Evolutionary conservation across 2,888 invertebrate genomes (phyloP).

Genomic region (Barypeithes pellucidus): DNA sequence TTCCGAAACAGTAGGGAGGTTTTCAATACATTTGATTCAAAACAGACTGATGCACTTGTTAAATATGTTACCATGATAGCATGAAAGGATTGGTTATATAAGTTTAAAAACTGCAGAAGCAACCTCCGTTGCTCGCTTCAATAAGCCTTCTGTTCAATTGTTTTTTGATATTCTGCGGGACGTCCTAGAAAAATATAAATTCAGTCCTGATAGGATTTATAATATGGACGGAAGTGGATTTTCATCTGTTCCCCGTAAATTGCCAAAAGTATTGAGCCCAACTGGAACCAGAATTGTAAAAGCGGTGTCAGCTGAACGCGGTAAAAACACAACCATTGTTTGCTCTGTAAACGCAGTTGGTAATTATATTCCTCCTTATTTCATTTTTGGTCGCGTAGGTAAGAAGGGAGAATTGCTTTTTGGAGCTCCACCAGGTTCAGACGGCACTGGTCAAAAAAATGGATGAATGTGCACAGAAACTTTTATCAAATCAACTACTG

Average conservation of each 20-base stretch:
- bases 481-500: neutral
- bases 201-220: neutral
- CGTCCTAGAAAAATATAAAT: neutral
- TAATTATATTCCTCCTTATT: neutral
- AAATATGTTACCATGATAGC: too few species aligned
- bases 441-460: conserved; percentile 11
- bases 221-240: neutral
- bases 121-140: conserved; percentile 2
- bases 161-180: conserved; percentile 12
- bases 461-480: too few species aligned
- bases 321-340: conserved; percentile 21
- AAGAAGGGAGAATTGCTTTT: conserved; percentile 1
- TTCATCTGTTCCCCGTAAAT: neutral
- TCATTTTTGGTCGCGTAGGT: conserved; percentile 17
- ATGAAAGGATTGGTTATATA: neutral
- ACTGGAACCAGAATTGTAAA: neutral
- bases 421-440: neutral
- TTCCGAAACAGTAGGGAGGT: too few species aligned
- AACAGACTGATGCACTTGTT: too few species aligned
- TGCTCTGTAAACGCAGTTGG: neutral
- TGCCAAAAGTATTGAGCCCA: conserved; percentile 5
- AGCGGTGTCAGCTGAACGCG: neutral
- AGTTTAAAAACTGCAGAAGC: conserved; percentile 14
- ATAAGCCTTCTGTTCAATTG: neutral
- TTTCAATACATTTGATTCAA: too few species aligned